Conservation (phyloP, 2,797 vertebrate species). For the Cottoperca gobio region DNA sequence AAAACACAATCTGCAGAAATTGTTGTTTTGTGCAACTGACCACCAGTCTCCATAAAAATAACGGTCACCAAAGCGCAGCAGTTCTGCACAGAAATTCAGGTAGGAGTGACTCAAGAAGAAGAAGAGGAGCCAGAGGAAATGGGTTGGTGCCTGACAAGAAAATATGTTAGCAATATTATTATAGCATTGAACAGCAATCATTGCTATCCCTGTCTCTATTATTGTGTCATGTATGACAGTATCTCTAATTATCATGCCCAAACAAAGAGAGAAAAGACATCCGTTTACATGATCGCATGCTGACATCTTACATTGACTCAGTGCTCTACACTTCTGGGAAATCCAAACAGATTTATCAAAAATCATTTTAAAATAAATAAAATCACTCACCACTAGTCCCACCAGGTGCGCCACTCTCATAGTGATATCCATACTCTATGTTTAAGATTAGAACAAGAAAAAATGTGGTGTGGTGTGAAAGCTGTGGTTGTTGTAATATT, state of each 20-base stretch:
- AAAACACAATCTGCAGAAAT: neutral
- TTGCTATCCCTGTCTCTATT: neutral
- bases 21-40: constrained; percentile 33
- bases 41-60: constrained; percentile 66
- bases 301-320: neutral
- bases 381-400: constrained; percentile 63
- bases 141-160: constrained; percentile 61
- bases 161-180: neutral
- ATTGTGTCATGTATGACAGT: neutral
- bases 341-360: neutral
- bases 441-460: constrained; percentile 30
- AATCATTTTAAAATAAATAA: constrained; percentile 1
- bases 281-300: no score
- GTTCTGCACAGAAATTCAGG: constrained; percentile 69
- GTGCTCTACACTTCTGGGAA: neutral
- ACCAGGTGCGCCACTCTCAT: constrained; percentile 65
- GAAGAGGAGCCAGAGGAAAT: constrained; percentile 75
- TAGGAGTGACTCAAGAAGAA: constrained; percentile 74
- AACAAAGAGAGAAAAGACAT: neutral
- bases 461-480: constrained; percentile 24
- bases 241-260: neutral
- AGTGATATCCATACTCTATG: constrained; percentile 60
- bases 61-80: constrained; percentile 71
- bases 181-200: neutral
- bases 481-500: neutral